phyloP scores from a whole-genome alignment of 2,113 vertebrate genomes.

The Pterocles gutturalis region DNA sequence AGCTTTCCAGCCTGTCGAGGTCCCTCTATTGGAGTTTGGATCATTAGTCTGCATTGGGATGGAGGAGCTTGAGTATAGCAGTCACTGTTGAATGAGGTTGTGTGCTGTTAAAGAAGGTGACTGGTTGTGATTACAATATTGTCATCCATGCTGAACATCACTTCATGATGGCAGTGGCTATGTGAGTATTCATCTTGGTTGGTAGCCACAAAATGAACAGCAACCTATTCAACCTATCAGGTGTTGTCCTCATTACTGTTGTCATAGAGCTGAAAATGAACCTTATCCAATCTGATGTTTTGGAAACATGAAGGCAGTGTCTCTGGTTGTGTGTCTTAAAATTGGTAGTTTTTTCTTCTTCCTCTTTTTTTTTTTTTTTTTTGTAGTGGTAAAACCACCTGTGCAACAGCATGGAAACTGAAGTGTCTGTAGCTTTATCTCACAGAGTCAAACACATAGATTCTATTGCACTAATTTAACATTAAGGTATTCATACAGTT shows the following conservation, averaged over 20 bases:
- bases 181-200: neutral
- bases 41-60: rapidly evolving
- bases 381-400: neutral
- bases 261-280: neutral
- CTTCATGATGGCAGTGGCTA: neutral
- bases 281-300: neutral
- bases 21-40: neutral
- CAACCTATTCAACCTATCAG: neutral
- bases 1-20: no score
- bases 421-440: neutral
- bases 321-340: neutral
- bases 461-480: neutral
- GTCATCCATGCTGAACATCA: neutral
- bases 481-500: neutral
- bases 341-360: neutral
- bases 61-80: neutral
- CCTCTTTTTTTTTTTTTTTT: neutral
- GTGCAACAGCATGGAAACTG: neutral
- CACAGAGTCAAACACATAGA: neutral
- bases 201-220: neutral
- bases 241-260: neutral
- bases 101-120: neutral
- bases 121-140: neutral
- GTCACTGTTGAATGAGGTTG: neutral
- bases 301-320: neutral